Evolutionary conservation across 1,140 invertebrate species (phyloP).

Genomic region (Patella vulgata): DNA sequence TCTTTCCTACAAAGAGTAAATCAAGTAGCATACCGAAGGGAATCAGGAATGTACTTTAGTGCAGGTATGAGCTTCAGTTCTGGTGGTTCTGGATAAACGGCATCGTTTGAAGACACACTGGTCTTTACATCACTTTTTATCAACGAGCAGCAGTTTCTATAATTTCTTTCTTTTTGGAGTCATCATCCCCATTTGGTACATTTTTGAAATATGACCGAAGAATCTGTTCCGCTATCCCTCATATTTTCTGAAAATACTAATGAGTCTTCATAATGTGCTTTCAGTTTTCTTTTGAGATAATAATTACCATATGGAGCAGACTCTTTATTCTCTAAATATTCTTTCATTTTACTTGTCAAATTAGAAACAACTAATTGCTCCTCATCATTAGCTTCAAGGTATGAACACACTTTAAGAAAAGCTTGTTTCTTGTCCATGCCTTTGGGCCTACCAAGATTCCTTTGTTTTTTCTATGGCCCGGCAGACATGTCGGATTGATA

Average conservation of each 20-base stretch:
- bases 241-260: constrained; percentile 14
- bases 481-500: too few relatives aligned
- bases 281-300: too few relatives aligned
- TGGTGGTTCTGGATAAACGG: constrained; percentile 10
- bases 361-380: constrained; percentile 16
- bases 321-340: too few relatives aligned
- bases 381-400: constrained; percentile 17
- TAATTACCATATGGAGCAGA: too few relatives aligned
- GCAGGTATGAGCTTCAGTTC: constrained; percentile 1
- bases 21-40: constrained; percentile 8
- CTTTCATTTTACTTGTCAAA: constrained; percentile 11
- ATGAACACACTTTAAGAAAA: constrained; percentile 9
- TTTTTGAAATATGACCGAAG: constrained; percentile 10
- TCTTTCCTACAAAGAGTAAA: constrained; percentile 14
- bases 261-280: constrained; percentile 8
- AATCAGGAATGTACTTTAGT: constrained; percentile 11
- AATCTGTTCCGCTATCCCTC: constrained; percentile 7
- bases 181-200: constrained; percentile 4
- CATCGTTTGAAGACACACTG: neutral
- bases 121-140: constrained; percentile 24
- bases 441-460: constrained; percentile 15
- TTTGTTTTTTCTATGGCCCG: constrained; percentile 3
- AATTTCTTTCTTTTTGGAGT: constrained; percentile 13
- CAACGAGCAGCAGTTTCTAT: constrained; percentile 24
- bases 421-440: constrained; percentile 14